phyloP scores from a whole-genome alignment of 2,888 invertebrate species.

The Morpho achilles region DNA sequence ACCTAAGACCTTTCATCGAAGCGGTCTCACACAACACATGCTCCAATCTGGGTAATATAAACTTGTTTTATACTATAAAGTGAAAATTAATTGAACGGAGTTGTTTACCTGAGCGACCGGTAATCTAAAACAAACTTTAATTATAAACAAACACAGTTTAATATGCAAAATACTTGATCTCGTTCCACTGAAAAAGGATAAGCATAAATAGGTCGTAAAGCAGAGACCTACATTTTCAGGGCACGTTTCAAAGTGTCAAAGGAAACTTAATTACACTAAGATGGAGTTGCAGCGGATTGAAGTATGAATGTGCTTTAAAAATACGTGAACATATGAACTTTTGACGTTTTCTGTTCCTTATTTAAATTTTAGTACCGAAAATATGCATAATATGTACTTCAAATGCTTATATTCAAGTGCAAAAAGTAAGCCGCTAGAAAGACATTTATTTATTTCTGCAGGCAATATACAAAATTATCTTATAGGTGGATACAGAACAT shows the following conservation, averaged over 20 bases:
- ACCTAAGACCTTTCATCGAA: too few relatives aligned
- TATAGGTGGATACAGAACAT: too few relatives aligned
- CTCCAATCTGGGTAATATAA: neutral
- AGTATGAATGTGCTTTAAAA: conserved; percentile 11
- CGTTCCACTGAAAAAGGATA: conserved; percentile 22
- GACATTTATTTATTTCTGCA: too few relatives aligned
- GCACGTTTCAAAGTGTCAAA: conserved; percentile 28
- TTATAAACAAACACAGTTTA: conserved; percentile 14
- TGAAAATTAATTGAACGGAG: conserved; percentile 17
- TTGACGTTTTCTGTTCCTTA: too few relatives aligned
- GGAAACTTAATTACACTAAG: conserved; percentile 27
- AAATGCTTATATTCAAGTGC: too few relatives aligned
- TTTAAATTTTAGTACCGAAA: too few relatives aligned
- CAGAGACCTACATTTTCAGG: conserved; percentile 22
- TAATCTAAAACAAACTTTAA: conserved; percentile 20
- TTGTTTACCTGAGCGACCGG: conserved; percentile 14
- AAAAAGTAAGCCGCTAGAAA: too few relatives aligned
- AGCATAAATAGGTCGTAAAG: conserved; percentile 27
- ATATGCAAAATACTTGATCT: conserved; percentile 15
- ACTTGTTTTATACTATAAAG: neutral
- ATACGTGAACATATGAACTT: neutral
- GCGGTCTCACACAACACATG: too few relatives aligned
- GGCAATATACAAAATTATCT: too few relatives aligned
- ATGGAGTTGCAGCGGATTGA: conserved; percentile 15
- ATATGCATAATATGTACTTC: too few relatives aligned